phyloP scores from a whole-genome alignment of 2,797 vertebrate genomes.

The Sylvia borin region DNA sequence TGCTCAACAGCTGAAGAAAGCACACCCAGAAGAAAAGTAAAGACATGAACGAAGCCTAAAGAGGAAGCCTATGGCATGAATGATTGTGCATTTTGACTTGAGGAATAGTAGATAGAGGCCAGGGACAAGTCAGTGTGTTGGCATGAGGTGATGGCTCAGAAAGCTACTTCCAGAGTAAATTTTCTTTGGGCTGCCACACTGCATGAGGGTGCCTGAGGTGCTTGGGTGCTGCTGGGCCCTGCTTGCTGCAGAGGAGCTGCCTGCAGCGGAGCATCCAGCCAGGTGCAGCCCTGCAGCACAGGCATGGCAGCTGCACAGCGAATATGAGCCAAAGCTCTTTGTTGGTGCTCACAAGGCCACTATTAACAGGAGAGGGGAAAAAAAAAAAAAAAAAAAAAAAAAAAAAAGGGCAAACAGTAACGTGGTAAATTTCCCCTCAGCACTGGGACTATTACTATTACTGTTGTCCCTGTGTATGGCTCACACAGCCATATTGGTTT shows the following conservation, averaged over 20 bases:
- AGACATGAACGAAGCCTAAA: neutral
- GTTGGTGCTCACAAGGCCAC: neutral
- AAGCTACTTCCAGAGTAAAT: neutral
- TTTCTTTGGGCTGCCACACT: accelerated
- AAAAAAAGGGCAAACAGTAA: neutral
- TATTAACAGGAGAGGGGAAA: neutral
- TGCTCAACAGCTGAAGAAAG: neutral
- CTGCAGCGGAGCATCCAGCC: neutral
- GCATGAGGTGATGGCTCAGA: neutral
- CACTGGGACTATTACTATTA: neutral
- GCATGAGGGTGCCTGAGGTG: accelerated
- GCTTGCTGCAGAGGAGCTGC: neutral
- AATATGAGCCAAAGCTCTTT: neutral
- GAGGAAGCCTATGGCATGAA: neutral
- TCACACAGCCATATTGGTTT: neutral
- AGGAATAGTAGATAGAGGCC: neutral
- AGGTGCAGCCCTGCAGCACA: neutral
- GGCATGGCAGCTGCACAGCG: accelerated
- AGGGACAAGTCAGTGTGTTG: accelerated
- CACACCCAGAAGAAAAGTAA: neutral
- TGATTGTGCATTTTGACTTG: neutral
- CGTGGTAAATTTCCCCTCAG: neutral
- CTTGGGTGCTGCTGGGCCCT: neutral
- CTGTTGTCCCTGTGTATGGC: neutral
- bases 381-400: neutral